These are phyloP conservation scores for Chloroceryle inda DNA, from an alignment of 2,797 vertebrate genomes.

Conservation along the genomic window DNA sequence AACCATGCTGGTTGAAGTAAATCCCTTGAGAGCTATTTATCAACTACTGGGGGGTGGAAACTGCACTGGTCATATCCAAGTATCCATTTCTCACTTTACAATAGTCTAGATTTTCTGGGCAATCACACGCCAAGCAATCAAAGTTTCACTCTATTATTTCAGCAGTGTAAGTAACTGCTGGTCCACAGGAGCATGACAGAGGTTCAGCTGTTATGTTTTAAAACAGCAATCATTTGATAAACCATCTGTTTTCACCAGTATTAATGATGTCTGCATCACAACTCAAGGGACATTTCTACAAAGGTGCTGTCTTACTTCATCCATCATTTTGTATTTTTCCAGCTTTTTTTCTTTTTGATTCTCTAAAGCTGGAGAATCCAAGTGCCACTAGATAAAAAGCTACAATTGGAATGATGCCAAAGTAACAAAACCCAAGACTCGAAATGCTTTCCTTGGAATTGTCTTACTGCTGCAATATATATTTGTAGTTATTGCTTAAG, in stretches of 20 bases:
- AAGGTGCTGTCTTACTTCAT: neutral
- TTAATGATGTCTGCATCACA: neutral
- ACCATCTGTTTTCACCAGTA: neutral
- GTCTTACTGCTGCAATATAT: neutral
- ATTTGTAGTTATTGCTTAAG: neutral
- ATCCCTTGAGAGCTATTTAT: accelerated
- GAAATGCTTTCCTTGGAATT: neutral
- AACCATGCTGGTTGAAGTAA: neutral
- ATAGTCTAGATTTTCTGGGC: neutral
- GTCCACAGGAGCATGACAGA: neutral
- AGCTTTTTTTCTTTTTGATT: neutral
- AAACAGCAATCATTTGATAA: neutral
- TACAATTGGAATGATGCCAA: neutral
- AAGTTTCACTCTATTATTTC: neutral
- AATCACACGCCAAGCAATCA: neutral
- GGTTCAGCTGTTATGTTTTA: neutral
- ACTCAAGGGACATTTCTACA: neutral
- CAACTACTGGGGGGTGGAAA: neutral
- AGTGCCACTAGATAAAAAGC: neutral
- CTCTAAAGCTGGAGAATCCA: neutral
- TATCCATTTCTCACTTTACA: neutral
- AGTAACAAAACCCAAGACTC: neutral
- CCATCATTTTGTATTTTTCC: neutral
- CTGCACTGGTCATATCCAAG: neutral
- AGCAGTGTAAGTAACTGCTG: neutral